Percentiles rank a stretch among this genome's conserved stretches.
phyloP scores from a whole-genome alignment of 2,797 vertebrate genomes.

The Notolabrus celidotus region DNA sequence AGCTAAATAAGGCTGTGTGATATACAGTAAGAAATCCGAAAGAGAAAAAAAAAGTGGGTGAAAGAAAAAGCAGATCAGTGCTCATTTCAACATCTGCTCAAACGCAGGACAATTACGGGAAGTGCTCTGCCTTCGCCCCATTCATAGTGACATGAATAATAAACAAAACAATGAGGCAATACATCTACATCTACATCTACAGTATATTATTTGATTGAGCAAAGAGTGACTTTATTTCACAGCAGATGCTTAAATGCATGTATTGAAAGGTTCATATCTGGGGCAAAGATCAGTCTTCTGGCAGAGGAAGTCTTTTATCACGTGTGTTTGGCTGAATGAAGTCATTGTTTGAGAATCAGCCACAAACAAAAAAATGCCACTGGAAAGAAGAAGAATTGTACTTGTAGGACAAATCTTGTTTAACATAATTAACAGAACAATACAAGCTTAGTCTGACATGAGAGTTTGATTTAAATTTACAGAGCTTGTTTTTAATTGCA shows the following conservation, averaged over 20 bases:
- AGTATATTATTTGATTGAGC: slow-evolving; percentile 27
- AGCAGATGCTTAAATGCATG: slow-evolving; percentile 28
- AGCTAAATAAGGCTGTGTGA: slow-evolving; percentile 7
- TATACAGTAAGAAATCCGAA: slow-evolving; percentile 5
- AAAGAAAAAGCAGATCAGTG: slow-evolving; percentile 34
- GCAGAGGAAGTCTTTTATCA: slow-evolving; percentile 31
- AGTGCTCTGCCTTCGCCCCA: slow-evolving; percentile 62
- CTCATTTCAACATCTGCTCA: slow-evolving; percentile 61
- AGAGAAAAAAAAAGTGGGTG: slow-evolving; percentile 25
- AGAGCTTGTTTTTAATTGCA: not conserved
- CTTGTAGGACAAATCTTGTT: not conserved
- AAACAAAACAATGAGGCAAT: slow-evolving; percentile 72
- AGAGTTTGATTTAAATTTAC: not conserved
- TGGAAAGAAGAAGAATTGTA: slow-evolving; percentile 4
- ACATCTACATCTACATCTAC: slow-evolving; percentile 31
- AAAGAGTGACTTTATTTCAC: slow-evolving; percentile 21
- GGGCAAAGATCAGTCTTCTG: slow-evolving; percentile 24
- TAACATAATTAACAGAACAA: not conserved
- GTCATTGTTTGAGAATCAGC: slow-evolving; percentile 31
- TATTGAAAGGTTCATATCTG: slow-evolving; percentile 32
- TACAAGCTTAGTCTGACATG: not conserved
- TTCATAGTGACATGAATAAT: slow-evolving; percentile 71
- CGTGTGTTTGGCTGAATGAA: slow-evolving; percentile 31
- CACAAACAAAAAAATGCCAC: slow-evolving; percentile 27
- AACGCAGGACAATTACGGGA: slow-evolving; percentile 77